Percentiles rank a stretch among this genome's conserved stretches.
Evolutionary conservation across 2,888 invertebrate species (phyloP).

Genomic region (Cosmopolites sordidus): DNA sequence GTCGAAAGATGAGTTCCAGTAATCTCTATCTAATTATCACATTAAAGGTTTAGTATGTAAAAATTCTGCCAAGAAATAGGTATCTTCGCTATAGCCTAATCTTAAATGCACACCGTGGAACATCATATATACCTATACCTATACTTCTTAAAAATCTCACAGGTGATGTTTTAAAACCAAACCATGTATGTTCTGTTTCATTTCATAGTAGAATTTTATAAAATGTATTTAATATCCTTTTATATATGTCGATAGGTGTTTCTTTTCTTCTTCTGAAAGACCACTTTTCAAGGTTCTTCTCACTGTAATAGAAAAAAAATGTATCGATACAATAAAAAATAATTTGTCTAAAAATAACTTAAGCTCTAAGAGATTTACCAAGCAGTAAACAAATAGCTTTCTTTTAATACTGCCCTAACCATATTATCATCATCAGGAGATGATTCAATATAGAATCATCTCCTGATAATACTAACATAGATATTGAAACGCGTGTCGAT

Average conservation of each 20-base stretch:
- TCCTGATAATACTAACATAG: too few relatives aligned
- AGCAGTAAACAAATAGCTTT: too few relatives aligned
- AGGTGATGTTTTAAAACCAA: not conserved
- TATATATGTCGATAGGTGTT: constrained; percentile 69
- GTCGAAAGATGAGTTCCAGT: constrained; percentile 1
- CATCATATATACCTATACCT: not conserved
- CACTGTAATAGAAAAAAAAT: constrained; percentile 57
- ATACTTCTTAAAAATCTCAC: not conserved
- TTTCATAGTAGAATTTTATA: too few relatives aligned
- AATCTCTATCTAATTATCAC: constrained; percentile 1
- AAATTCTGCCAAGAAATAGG: not conserved
- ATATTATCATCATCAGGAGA: too few relatives aligned
- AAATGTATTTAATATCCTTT: constrained; percentile 58
- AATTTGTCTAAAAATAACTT: too few relatives aligned
- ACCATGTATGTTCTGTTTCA: too few relatives aligned
- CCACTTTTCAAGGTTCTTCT: constrained; percentile 78
- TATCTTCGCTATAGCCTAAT: not conserved
- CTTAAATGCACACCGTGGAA: not conserved
- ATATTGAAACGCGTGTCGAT: too few relatives aligned
- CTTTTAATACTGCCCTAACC: too few relatives aligned
- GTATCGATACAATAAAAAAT: too few relatives aligned
- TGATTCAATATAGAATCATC: too few relatives aligned
- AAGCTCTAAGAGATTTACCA: too few relatives aligned
- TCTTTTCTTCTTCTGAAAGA: constrained; percentile 75
- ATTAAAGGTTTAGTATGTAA: not conserved